These are phyloP conservation scores for Petrolisthes cinctipes DNA, from an alignment of 2,888 invertebrate species.

Conservation along the genomic window DNA sequence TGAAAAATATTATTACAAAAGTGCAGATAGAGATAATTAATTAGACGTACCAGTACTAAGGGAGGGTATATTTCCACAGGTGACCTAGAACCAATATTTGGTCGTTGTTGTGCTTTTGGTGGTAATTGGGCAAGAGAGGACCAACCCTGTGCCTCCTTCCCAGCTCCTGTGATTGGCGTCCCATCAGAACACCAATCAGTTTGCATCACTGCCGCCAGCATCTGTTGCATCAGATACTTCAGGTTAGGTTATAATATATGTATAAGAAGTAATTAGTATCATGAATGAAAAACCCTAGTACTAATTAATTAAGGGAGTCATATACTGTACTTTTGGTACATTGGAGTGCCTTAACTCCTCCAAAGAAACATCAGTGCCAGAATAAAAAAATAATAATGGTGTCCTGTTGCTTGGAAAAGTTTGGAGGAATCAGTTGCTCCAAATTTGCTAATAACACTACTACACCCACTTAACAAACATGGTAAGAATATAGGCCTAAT, in stretches of 20 bases:
- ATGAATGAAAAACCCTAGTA: no score
- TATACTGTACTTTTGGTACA: no score
- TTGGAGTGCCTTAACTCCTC: no score
- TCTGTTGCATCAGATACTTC: conserved; percentile 76
- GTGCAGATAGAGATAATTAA: background rate
- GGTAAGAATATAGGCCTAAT: no score
- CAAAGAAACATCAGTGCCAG: no score
- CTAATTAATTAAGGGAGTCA: no score
- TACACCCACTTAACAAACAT: no score
- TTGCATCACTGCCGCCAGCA: conserved; percentile 76
- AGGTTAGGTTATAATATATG: conserved; percentile 68
- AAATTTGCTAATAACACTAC: no score
- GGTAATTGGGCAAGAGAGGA: conserved; percentile 72
- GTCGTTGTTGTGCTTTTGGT: conserved; percentile 74
- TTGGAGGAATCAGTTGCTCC: no score
- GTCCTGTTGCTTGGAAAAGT: no score
- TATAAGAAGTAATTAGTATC: no score
- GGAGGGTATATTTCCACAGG: conserved; percentile 46
- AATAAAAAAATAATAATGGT: no score
- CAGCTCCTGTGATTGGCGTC: conserved; percentile 74
- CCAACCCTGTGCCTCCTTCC: conserved; percentile 72
- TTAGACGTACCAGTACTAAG: background rate
- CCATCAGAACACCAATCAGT: conserved; percentile 74
- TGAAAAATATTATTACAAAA: background rate
- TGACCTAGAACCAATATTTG: conserved; percentile 66